Conservation (phyloP, 2,888 invertebrate genomes). For the Acronicta leporina region DNA sequence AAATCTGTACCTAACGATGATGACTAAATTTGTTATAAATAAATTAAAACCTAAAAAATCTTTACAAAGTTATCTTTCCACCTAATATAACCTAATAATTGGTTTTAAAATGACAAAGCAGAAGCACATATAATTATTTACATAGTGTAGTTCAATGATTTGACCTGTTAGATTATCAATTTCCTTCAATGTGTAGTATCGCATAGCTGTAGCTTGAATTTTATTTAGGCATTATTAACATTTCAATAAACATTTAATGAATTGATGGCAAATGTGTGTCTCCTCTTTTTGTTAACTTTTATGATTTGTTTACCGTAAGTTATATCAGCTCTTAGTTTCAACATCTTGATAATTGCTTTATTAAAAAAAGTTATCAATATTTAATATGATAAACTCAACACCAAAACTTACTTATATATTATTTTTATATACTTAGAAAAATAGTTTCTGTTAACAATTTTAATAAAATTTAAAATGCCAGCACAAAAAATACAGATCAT, state of each 20-base stretch:
- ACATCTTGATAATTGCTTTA: background rate
- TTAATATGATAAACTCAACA: background rate
- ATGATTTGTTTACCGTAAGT: background rate
- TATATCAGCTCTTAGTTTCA: background rate
- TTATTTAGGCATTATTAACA: background rate
- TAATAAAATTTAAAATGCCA: slow-evolving; percentile 19
- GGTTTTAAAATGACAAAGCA: slow-evolving; percentile 52
- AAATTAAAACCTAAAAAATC: slow-evolving; percentile 49
- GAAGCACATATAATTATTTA: slow-evolving; percentile 48
- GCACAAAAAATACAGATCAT: slow-evolving; percentile 18
- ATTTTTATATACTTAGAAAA: background rate
- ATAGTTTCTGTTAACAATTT: slow-evolving; percentile 1
- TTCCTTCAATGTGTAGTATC: slow-evolving; percentile 13
- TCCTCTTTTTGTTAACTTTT: too few species aligned
- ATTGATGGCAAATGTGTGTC: too few species aligned
- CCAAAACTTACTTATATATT: background rate
- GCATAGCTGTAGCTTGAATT: slow-evolving; percentile 11
- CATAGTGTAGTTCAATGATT: slow-evolving; percentile 53
- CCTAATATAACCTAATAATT: slow-evolving; percentile 37
- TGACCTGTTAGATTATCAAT: slow-evolving; percentile 48
- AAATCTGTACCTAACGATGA: slow-evolving; percentile 47
- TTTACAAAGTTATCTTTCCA: slow-evolving; percentile 53
- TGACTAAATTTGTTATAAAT: slow-evolving; percentile 54
- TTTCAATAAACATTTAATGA: too few species aligned
- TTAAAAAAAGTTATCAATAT: background rate